Base-by-base conservation (phyloP, 1,140 invertebrate genomes). In the Penaeus japonicus region DNA sequence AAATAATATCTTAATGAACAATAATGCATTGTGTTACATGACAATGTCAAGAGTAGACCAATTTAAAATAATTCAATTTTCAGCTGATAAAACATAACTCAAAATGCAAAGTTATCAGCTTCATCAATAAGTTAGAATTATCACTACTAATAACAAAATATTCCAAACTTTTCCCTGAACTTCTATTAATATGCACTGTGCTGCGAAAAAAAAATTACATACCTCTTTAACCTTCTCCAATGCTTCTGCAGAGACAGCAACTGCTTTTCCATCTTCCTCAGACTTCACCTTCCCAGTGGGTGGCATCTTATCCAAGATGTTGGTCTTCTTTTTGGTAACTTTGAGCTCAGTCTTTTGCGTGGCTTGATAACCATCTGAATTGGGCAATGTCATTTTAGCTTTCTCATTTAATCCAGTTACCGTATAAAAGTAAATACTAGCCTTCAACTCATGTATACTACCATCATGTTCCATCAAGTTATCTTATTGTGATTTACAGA, bases 321-420 rank as follows among this genome's bases (percentile, higher is more conserved):
- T 91, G 5, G 91, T 84, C 85, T 91, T 91, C 86, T 91, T 91
- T 73, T 90, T 91, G 35, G 90, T 91, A 15, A 89, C 78, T 35
- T 91, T 94, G 89, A 95, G 92, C 35, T 94, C 93, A 83, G 93
- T 92, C 91, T 93, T 94, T 90, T 94, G 94, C 92, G 91, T 92
- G 90, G 92, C 91, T 92, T 93, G 78, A 93, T 91, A 79, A 91
- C 93, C 80, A 93, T 91, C 93, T 94, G 87, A 81, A 59, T 84
- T 85, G 54, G 86, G 53, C 85, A 62, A 83, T n/a, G 35, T 12
- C 35, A 62, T 32, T 62, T 70, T 47, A 47, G 47, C 47, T 47
- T 47, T 0, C 15, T 47, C n/a, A n/a, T 47, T 47, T 47, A 7
- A 84, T 55, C 5, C 5, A 20, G 47, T n/a, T 57, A 35, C 5